Percentiles rank a stretch among this genome's conserved stretches.
These are phyloP conservation scores for Aporophyla lueneburgensis DNA, from an alignment of 2,888 invertebrate genomes.

Conservation along the genomic window DNA sequence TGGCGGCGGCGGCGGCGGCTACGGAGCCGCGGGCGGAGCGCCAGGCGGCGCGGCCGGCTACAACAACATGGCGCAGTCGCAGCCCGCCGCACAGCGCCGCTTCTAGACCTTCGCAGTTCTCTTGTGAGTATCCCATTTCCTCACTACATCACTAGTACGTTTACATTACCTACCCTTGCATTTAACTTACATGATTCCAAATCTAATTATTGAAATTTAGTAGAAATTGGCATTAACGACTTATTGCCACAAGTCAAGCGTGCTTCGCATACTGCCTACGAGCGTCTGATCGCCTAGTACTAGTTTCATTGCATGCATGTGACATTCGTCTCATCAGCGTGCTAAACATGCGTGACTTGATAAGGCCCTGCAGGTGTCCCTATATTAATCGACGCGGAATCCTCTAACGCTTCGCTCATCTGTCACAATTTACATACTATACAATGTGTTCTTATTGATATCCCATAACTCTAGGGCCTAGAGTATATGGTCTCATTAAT, in stretches of 20 bases:
- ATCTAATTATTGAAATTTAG: conserved; percentile 5
- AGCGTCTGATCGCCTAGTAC: neutral
- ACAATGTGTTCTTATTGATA: too few species aligned
- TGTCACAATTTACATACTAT: neutral
- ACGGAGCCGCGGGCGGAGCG: conserved; percentile 66
- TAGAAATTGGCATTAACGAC: conserved; percentile 33
- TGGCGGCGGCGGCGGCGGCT: conserved; percentile 62
- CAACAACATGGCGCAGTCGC: conserved; percentile 73
- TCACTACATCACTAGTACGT: conserved; percentile 16
- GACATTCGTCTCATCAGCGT: conserved; percentile 3
- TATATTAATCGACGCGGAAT: conserved; percentile 35
- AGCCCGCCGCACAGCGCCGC: conserved; percentile 76
- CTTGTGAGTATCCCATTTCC: conserved; percentile 81
- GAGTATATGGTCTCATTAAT: too few species aligned
- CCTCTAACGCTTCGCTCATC: neutral
- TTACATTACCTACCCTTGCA: conserved; percentile 25
- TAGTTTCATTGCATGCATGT: conserved; percentile 20
- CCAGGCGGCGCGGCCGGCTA: conserved; percentile 74
- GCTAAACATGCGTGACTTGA: conserved; percentile 52
- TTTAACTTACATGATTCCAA: conserved; percentile 10
- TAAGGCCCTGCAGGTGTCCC: conserved; percentile 36
- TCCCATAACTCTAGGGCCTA: too few species aligned
- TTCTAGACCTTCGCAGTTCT: conserved; percentile 75
- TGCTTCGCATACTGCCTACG: conserved; percentile 33
- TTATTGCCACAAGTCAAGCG: conserved; percentile 31